These are phyloP conservation scores for Caenorhabditis inopinata DNA, from an alignment of 1,140 invertebrate species.

Conservation along the genomic window DNA sequence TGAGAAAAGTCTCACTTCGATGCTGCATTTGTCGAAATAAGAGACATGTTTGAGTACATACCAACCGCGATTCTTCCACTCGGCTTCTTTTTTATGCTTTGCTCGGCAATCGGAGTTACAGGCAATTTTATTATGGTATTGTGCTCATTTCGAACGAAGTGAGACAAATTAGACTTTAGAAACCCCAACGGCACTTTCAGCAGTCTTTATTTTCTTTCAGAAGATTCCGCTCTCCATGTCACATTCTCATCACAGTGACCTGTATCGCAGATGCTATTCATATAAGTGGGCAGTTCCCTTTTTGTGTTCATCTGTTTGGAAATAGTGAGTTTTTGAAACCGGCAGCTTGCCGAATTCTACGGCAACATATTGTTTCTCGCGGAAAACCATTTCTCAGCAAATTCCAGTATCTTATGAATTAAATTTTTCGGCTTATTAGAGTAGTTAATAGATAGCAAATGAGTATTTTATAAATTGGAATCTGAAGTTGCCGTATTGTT, in stretches of 20 bases:
- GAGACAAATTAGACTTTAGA: no score
- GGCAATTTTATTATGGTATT: constrained; percentile 21
- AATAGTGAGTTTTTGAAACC: background rate
- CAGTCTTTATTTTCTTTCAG: no score
- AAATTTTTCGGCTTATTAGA: no score
- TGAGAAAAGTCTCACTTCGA: background rate
- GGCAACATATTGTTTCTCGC: no score
- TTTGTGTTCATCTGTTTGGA: background rate
- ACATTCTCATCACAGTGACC: constrained; percentile 1
- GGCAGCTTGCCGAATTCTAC: background rate
- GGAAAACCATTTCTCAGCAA: no score
- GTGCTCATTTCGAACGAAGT: constrained; percentile 1
- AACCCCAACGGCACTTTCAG: no score
- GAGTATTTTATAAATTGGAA: no score
- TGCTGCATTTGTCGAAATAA: background rate
- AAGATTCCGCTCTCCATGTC: constrained; percentile 33
- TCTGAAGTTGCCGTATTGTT: no score
- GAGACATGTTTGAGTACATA: constrained; percentile 19
- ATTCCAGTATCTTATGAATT: no score
- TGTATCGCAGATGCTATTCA: constrained; percentile 25
- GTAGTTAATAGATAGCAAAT: no score
- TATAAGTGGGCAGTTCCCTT: constrained; percentile 23
- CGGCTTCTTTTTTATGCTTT: constrained; percentile 23
- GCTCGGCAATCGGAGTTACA: constrained; percentile 19
- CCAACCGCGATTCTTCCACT: background rate